These are phyloP conservation scores for Cryptus viduatorius DNA, from an alignment of 2,888 invertebrate genomes.

Conservation along the genomic window DNA sequence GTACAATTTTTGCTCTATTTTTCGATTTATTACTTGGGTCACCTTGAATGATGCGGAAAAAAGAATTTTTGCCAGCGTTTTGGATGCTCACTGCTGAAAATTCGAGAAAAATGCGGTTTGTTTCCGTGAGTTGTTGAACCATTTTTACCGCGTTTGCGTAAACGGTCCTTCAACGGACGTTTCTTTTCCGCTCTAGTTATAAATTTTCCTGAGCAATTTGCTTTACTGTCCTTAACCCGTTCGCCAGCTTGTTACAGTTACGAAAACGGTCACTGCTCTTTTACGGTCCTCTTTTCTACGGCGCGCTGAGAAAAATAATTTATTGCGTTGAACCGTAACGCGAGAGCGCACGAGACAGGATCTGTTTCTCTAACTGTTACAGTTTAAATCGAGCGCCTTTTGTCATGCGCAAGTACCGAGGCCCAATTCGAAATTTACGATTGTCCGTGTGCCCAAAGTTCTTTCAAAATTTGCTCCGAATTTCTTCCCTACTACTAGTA, in stretches of 20 bases:
- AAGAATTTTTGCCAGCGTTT: neutral
- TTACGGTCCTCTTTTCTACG: conserved; percentile 64
- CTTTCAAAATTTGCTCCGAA: conserved; percentile 44
- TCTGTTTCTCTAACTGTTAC: conserved; percentile 80
- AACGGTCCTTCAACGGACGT: conserved; percentile 57
- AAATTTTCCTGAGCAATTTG: conserved; percentile 77
- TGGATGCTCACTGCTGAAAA: neutral
- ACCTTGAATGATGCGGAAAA: neutral
- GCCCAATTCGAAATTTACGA: conserved; percentile 76
- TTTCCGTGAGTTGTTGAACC: conserved; percentile 46
- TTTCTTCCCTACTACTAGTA: conserved; percentile 15
- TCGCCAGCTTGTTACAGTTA: conserved; percentile 75
- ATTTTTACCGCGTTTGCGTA: conserved; percentile 75
- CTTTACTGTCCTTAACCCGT: conserved; percentile 79
- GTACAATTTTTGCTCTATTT: conserved; percentile 32
- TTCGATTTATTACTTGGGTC: neutral
- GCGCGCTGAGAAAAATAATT: conserved; percentile 75
- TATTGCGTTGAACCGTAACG: conserved; percentile 77
- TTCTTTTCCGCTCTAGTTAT: conserved; percentile 75
- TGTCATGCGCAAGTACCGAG: conserved; percentile 69
- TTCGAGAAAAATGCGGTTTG: conserved; percentile 58
- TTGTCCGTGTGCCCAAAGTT: conserved; percentile 60
- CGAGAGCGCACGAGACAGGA: conserved; percentile 63
- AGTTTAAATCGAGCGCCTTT: conserved; percentile 79
- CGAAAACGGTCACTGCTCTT: conserved; percentile 73